These are phyloP conservation scores for Andricus curvator DNA, from an alignment of 2,888 invertebrate genomes.

Conservation along the genomic window DNA sequence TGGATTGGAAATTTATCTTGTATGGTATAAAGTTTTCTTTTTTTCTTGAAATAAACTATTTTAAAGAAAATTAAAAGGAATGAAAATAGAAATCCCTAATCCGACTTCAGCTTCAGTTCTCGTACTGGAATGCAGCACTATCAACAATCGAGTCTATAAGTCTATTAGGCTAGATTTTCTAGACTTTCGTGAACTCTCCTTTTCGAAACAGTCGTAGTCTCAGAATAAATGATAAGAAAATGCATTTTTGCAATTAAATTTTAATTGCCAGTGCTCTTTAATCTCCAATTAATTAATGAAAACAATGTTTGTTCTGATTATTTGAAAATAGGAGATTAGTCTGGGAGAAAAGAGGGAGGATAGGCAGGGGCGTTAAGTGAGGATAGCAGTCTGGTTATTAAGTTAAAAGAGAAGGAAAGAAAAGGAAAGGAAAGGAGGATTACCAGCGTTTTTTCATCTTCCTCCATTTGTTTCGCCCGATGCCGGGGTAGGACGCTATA, in stretches of 20 bases:
- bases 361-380: constrained; percentile 35
- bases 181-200: too few relatives aligned
- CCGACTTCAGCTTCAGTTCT: too few relatives aligned
- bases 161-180: too few relatives aligned
- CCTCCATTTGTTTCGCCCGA: constrained; percentile 56
- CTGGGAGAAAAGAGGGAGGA: constrained; percentile 12
- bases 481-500: constrained; percentile 60
- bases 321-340: constrained; percentile 21
- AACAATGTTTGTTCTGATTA: constrained; percentile 13
- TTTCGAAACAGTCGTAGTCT: too few relatives aligned
- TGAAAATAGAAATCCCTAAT: too few relatives aligned
- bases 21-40: too few relatives aligned
- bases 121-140: too few relatives aligned
- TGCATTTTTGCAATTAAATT: background rate
- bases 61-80: too few relatives aligned
- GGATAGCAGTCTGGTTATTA: constrained; percentile 11
- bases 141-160: too few relatives aligned
- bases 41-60: too few relatives aligned
- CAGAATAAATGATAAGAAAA: background rate
- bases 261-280: constrained; percentile 14
- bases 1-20: too few relatives aligned
- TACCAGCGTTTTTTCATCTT: constrained; percentile 40
- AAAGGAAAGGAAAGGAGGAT: constrained; percentile 20
- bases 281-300: constrained; percentile 23
- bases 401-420: constrained; percentile 30